Conservation (phyloP, 2,113 vertebrate species). For the Megaceryle torquata region DNA sequence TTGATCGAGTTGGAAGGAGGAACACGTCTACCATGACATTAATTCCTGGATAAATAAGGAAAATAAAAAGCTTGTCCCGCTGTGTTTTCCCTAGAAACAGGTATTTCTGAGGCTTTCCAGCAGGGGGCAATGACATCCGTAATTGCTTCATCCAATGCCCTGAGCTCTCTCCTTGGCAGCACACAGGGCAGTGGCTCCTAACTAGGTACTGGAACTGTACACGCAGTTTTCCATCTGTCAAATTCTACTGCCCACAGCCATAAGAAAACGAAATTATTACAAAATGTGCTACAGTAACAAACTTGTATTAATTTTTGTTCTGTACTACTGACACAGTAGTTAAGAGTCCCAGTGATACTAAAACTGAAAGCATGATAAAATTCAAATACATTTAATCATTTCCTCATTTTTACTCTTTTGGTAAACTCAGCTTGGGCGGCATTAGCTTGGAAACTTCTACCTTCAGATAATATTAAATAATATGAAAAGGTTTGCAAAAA, state of each 20-base stretch:
- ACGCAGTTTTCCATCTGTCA: fast-evolving
- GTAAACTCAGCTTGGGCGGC: neutral
- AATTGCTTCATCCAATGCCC: neutral
- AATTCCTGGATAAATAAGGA: neutral
- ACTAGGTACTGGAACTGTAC: fast-evolving
- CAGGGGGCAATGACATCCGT: conserved; percentile 2
- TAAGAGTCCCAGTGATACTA: neutral
- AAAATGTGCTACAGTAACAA: neutral
- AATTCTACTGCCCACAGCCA: neutral
- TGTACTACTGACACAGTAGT: neutral
- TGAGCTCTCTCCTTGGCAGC: neutral
- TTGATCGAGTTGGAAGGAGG: neutral
- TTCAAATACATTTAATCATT: neutral
- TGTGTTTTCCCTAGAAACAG: neutral
- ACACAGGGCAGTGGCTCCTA: neutral
- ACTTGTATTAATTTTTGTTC: neutral
- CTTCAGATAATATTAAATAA: neutral
- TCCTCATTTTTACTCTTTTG: neutral
- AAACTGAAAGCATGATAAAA: conserved; percentile 13
- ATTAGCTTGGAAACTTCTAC: conserved; percentile 4
- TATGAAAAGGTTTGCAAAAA: neutral
- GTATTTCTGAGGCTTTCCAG: neutral
- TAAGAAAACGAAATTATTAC: neutral
- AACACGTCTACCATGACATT: no score
- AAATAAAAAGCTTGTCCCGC: neutral